These are phyloP conservation scores for Nansenia antarctica DNA, from an alignment of 2,113 vertebrate genomes.

Conservation along the genomic window DNA sequence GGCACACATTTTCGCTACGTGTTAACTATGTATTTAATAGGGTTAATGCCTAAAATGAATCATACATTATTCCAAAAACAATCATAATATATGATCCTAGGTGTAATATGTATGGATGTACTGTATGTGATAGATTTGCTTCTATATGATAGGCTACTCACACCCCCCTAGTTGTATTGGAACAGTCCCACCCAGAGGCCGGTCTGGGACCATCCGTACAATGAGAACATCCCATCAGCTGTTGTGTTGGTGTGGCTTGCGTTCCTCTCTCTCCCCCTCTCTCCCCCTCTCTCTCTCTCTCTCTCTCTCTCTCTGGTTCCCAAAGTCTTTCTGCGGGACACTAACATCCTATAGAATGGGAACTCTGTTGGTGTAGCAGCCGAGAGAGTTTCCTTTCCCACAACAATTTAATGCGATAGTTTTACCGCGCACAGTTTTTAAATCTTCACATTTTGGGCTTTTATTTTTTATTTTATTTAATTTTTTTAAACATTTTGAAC, in stretches of 20 bases:
- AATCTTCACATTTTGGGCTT: no score
- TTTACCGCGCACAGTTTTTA: background rate
- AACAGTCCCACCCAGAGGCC: slow-evolving; percentile 56
- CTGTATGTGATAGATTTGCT: background rate
- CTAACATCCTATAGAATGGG: background rate
- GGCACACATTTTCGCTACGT: background rate
- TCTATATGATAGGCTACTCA: background rate
- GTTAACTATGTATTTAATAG: background rate
- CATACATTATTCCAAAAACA: background rate
- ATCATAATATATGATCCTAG: background rate
- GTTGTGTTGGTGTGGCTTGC: slow-evolving; percentile 45
- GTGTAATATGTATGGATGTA: background rate
- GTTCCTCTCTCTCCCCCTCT: slow-evolving; percentile 21
- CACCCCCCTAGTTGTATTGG: slow-evolving; percentile 48
- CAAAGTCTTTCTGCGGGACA: background rate
- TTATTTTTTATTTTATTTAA: no score
- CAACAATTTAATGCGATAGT: background rate
- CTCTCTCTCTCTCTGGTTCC: no score
- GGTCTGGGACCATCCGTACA: slow-evolving; percentile 29
- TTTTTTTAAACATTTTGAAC: no score
- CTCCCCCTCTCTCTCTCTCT: background rate
- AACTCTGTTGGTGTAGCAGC: background rate
- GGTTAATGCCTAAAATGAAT: background rate
- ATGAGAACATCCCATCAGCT: slow-evolving; percentile 68
- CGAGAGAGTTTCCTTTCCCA: background rate